A percentile compares a stretch with the other conserved stretches of the same genome.
phyloP scores from a whole-genome alignment of 2,888 invertebrate genomes.

The Tiliacea aurago region DNA sequence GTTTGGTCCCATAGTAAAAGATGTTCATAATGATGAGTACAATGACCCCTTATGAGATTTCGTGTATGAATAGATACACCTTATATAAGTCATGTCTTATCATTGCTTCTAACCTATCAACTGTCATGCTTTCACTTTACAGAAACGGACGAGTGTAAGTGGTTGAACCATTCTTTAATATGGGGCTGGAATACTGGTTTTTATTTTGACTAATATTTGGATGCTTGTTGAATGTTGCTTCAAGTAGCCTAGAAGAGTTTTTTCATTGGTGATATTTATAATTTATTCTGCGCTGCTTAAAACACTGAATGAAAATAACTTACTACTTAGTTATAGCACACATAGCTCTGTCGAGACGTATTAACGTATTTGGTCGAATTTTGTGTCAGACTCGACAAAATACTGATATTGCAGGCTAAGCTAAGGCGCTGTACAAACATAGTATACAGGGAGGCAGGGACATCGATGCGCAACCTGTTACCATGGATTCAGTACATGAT shows the following conservation, averaged over 20 bases:
- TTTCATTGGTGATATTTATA: slow-evolving; percentile 12
- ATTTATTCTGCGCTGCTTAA: slow-evolving; percentile 31
- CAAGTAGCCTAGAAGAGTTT: slow-evolving; percentile 29
- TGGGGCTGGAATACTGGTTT: slow-evolving; percentile 83
- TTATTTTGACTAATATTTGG: slow-evolving; percentile 78
- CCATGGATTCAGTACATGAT: too few relatives aligned
- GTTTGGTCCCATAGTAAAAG: too few relatives aligned
- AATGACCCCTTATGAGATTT: too few relatives aligned
- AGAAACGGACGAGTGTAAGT: slow-evolving; percentile 90
- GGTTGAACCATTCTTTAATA: slow-evolving; percentile 81
- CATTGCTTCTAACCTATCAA: slow-evolving; percentile 84
- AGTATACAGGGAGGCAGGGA: not conserved
- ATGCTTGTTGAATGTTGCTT: slow-evolving; percentile 69
- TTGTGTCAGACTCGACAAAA: slow-evolving; percentile 6
- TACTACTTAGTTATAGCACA: slow-evolving; percentile 1
- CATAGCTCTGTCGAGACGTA: not conserved
- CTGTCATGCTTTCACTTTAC: slow-evolving; percentile 89
- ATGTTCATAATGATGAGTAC: too few relatives aligned
- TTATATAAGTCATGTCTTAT: slow-evolving; percentile 51
- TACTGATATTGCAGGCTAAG: not conserved
- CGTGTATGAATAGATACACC: too few relatives aligned
- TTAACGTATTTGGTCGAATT: slow-evolving; percentile 8
- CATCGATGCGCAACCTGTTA: too few relatives aligned
- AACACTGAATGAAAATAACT: slow-evolving; percentile 13
- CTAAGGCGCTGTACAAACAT: not conserved